Evolutionary conservation across 1,140 invertebrate species (phyloP), one percentile per base, ranked within the genome.

Genomic region (Chymomyza costata): DNA sequence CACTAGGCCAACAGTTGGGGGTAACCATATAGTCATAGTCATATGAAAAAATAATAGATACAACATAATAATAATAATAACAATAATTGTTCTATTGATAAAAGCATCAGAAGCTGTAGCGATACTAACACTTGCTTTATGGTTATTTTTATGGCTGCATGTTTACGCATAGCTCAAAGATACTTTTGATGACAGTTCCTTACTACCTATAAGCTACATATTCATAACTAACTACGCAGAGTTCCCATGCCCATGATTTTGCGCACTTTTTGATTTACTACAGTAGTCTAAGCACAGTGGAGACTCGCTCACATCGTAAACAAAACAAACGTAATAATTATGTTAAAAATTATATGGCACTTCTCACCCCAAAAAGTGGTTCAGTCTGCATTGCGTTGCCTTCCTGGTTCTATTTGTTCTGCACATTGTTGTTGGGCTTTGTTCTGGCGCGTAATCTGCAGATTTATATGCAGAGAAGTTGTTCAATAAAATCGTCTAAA

Each of bases 391-490:
- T 3, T 5, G 16, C 34, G 28, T 11, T 18, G 13, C 40, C 11
- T 54, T 32, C 28, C 11, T 13, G 19, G 45, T 37, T 51, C 58
- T 63, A 54, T 65, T 53, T 62, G 58, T 41, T 45, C 25, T n/a
- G n/a, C n/a, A n/a, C n/a, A n/a, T n/a, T n/a, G n/a, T n/a, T n/a
- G n/a, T n/a, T n/a, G n/a, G n/a, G n/a, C n/a, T n/a, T n/a, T n/a
- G n/a, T n/a, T n/a, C n/a, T n/a, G 35, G 51, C 71, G 71, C 76
- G n/a, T 82, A 82, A 82, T 82, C 78, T 82, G 59, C 39, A 82
- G 68, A 82, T 82, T 82, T 82, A 82, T 82, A 82, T 82, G 78
- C 78, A 82, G 78, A 76, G 65, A 82, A 82, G 78, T 82, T 82
- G 78, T 80, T 82, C 80, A 82, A 82, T 82, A 82, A 82, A 80